Percentiles rank a stretch among this genome's conserved stretches.
Conservation (phyloP, 2,113 vertebrate species). For the Ceuthmochares aereus region DNA sequence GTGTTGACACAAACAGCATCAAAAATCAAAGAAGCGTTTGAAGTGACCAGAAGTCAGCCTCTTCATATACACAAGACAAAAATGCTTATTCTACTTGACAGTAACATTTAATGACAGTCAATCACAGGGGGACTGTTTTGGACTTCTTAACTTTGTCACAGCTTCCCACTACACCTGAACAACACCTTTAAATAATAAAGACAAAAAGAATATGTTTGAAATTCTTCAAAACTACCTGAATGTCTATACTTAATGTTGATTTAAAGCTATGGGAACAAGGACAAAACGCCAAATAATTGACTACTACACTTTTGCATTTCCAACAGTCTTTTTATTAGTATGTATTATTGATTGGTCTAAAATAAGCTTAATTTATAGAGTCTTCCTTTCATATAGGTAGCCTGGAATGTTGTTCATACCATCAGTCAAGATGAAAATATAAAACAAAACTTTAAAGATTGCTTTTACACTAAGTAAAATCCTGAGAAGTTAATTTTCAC, state of each 20-base stretch:
- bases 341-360: background rate
- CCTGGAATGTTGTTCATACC: background rate
- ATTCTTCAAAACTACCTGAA: background rate
- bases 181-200: background rate
- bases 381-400: background rate
- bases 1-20: background rate
- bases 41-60: background rate
- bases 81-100: background rate
- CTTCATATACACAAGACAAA: background rate
- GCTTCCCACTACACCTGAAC: background rate
- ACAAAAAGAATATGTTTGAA: background rate
- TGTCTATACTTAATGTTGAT: background rate
- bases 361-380: background rate
- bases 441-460: background rate
- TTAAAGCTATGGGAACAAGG: background rate
- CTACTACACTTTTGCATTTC: background rate
- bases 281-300: background rate
- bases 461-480: background rate
- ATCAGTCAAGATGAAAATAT: background rate
- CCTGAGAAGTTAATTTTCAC: background rate
- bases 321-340: background rate
- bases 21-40: background rate
- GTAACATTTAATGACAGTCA: background rate
- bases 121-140: accelerated
- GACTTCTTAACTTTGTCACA: background rate